These are phyloP conservation scores for Dicyrtomina minuta DNA, from an alignment of 2,888 invertebrate genomes.

Conservation along the genomic window DNA sequence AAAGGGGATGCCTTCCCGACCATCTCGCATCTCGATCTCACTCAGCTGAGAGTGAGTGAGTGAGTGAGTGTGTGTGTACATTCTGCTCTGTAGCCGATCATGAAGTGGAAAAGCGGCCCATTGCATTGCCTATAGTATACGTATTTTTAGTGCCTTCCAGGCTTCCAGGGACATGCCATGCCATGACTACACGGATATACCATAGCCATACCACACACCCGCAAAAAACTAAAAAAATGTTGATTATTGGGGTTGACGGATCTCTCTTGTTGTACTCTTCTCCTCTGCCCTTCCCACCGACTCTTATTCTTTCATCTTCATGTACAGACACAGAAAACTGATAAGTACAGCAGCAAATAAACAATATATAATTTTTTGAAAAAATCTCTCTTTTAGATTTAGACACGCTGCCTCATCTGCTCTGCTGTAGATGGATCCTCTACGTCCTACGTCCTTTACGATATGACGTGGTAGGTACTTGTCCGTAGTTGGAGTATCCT, in stretches of 20 bases:
- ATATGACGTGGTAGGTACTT: too few relatives aligned
- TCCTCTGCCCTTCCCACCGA: too few relatives aligned
- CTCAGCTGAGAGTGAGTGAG: conserved; percentile 10
- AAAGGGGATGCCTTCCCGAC: conserved; percentile 6
- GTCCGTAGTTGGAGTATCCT: too few relatives aligned
- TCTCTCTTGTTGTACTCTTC: not conserved
- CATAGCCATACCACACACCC: not conserved
- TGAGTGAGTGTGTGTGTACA: not conserved
- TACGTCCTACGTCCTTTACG: too few relatives aligned
- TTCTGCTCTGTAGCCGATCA: too few relatives aligned
- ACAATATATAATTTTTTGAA: not conserved
- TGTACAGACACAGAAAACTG: not conserved
- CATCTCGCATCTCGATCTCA: not conserved
- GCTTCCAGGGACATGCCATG: too few relatives aligned
- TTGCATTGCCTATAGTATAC: not conserved
- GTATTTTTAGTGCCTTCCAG: not conserved
- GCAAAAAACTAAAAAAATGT: conserved; percentile 17
- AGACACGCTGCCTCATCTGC: conserved; percentile 1
- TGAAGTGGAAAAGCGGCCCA: too few relatives aligned
- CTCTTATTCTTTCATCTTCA: too few relatives aligned
- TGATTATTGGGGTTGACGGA: conserved; percentile 22
- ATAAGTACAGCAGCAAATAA: not conserved
- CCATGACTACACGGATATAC: too few relatives aligned
- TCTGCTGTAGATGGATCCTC: too few relatives aligned
- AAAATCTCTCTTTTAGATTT: not conserved